Conservation (phyloP, 1,140 invertebrate species). For the Macrobrachium nipponense region DNA sequence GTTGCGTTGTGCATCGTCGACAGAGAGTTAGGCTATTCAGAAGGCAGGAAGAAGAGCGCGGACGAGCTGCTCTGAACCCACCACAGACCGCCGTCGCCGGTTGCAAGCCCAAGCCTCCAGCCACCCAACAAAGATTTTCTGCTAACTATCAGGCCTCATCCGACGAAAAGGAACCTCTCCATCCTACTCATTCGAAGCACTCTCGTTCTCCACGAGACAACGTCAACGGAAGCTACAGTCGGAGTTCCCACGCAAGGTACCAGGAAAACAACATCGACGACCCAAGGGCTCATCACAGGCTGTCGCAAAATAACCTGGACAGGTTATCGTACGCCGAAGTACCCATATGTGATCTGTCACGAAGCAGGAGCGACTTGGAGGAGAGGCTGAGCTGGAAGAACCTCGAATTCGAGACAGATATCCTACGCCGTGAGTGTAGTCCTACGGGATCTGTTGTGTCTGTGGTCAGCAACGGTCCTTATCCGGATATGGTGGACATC, state of each 20-base stretch:
- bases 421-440: constrained; percentile 50
- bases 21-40: constrained; percentile 45
- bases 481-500: constrained; percentile 33
- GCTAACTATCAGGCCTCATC: constrained; percentile 73
- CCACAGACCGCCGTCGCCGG: not conserved
- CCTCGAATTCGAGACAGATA: constrained; percentile 48
- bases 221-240: constrained; percentile 38
- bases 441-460: constrained; percentile 47
- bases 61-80: not conserved
- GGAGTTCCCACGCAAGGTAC: constrained; percentile 19
- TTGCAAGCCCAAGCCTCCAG: not conserved
- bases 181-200: constrained; percentile 65
- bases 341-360: constrained; percentile 27
- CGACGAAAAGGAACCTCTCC: constrained; percentile 71
- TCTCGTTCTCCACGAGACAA: constrained; percentile 16
- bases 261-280: constrained; percentile 34
- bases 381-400: constrained; percentile 48
- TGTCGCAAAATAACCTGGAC: constrained; percentile 10
- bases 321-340: constrained; percentile 50
- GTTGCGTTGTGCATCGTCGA: constrained; percentile 42
- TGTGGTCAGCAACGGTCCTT: constrained; percentile 40
- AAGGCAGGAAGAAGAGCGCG: constrained; percentile 44
- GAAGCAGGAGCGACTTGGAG: constrained; percentile 25
- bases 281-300: constrained; percentile 27
- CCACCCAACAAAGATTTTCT: not conserved